These are phyloP conservation scores for Sinocyclocheilus rhinocerous DNA, from an alignment of 2,113 vertebrate genomes.

Conservation along the genomic window DNA sequence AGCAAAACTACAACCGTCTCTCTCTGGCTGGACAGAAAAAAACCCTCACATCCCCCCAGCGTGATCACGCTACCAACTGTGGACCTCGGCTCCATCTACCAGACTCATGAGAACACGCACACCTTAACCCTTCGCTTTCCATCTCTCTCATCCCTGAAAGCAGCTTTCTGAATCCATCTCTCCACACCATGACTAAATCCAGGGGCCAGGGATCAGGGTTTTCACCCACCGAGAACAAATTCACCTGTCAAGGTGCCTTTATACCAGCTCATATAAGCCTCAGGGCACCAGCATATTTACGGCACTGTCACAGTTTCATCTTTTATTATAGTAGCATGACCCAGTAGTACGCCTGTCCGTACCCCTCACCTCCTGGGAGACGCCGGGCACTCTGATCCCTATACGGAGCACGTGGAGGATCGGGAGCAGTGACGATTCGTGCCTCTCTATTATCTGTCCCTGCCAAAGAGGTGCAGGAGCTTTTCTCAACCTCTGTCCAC, in stretches of 20 bases:
- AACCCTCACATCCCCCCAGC: slow-evolving; percentile 28
- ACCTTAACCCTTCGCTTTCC: slow-evolving; percentile 9
- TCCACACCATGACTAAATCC: slow-evolving; percentile 30
- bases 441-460: slow-evolving; percentile 47
- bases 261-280: slow-evolving; percentile 39
- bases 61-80: slow-evolving; percentile 28
- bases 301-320: slow-evolving; percentile 46
- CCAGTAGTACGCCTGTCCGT: slow-evolving; percentile 19
- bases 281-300: slow-evolving; percentile 37
- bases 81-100: slow-evolving; percentile 30
- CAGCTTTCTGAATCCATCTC: slow-evolving; percentile 13
- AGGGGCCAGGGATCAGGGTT: slow-evolving; percentile 38
- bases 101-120: slow-evolving; percentile 14
- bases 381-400: slow-evolving; percentile 47
- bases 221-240: slow-evolving; percentile 38
- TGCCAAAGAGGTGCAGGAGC: slow-evolving; percentile 47
- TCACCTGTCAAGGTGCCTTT: slow-evolving; percentile 44
- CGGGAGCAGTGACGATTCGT: slow-evolving; percentile 38
- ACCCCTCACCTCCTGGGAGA: slow-evolving; percentile 31
- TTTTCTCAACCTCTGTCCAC: slow-evolving; percentile 56
- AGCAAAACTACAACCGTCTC: slow-evolving; percentile 39
- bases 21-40: slow-evolving; percentile 21
- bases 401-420: slow-evolving; percentile 44
- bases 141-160: not conserved
- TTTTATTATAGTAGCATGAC: slow-evolving; percentile 43